These are phyloP conservation scores for Percina caprodes DNA, from an alignment of 2,113 vertebrate genomes.

Conservation along the genomic window DNA sequence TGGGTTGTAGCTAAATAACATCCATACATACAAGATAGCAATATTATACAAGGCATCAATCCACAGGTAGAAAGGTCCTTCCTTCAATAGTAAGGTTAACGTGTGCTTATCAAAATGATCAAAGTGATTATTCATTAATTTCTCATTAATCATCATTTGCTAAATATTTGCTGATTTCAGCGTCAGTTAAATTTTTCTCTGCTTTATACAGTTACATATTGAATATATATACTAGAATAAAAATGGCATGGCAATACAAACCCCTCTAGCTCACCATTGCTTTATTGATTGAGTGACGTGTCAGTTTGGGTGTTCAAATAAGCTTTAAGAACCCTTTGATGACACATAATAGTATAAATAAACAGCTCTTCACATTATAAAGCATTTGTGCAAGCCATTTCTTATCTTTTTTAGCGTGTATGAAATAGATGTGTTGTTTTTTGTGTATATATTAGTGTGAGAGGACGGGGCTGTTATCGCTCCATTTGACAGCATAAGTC, in stretches of 20 bases:
- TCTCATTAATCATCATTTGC: conserved; percentile 2
- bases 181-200: not conserved
- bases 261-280: not conserved
- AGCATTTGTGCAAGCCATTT: not conserved
- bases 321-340: conserved; percentile 16
- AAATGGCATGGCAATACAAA: not conserved
- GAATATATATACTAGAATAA: not conserved
- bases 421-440: conserved; percentile 25
- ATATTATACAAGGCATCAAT: conserved; percentile 18
- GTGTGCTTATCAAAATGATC: not conserved
- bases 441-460: conserved; percentile 11
- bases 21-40: conserved; percentile 30
- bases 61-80: not conserved
- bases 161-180: not conserved
- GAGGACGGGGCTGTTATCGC: conserved; percentile 23
- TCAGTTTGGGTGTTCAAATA: not conserved
- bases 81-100: conserved; percentile 4
- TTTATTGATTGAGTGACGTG: conserved; percentile 1
- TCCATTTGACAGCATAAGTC: conserved; percentile 62
- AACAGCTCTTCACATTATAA: conserved; percentile 26
- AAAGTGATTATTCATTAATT: not conserved
- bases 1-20: conserved; percentile 54
- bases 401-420: not conserved
- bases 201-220: not conserved
- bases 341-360: conserved; percentile 15